Percentiles rank a stretch among this genome's conserved stretches.
phyloP scores from a whole-genome alignment of 2,797 vertebrate species.

The Syncerus caffer region DNA sequence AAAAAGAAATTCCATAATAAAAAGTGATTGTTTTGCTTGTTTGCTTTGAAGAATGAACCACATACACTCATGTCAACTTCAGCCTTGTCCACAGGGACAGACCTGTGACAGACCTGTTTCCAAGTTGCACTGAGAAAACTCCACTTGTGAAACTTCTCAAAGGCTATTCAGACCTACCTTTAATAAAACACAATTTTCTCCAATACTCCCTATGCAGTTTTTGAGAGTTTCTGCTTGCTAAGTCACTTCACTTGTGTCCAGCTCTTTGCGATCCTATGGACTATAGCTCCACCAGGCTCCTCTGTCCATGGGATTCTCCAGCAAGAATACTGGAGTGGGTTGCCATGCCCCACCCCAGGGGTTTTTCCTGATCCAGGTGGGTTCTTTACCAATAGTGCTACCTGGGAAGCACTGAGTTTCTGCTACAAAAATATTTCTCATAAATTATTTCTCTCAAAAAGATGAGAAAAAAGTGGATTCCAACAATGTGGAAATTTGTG shows the following conservation, averaged over 20 bases:
- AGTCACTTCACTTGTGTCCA: neutral
- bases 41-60: neutral
- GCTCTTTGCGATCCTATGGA: neutral
- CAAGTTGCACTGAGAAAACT: neutral
- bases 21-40: neutral
- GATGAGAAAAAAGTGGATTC: neutral
- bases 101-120: neutral
- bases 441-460: neutral
- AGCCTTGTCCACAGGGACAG: neutral
- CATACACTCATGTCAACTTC: neutral
- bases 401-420: neutral
- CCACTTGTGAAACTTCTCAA: conserved; percentile 12
- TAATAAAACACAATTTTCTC: neutral
- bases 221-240: neutral
- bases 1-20: neutral
- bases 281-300: neutral
- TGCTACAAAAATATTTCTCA: neutral
- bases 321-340: neutral
- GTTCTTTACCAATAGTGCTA: neutral
- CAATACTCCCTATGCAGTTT: neutral
- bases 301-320: neutral
- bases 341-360: neutral
- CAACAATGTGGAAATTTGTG: neutral
- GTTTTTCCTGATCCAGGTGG: neutral
- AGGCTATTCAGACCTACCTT: neutral